Evolutionary conservation across 2,797 vertebrate species (phyloP).

Genomic region (Urophycis tenuis): DNA sequence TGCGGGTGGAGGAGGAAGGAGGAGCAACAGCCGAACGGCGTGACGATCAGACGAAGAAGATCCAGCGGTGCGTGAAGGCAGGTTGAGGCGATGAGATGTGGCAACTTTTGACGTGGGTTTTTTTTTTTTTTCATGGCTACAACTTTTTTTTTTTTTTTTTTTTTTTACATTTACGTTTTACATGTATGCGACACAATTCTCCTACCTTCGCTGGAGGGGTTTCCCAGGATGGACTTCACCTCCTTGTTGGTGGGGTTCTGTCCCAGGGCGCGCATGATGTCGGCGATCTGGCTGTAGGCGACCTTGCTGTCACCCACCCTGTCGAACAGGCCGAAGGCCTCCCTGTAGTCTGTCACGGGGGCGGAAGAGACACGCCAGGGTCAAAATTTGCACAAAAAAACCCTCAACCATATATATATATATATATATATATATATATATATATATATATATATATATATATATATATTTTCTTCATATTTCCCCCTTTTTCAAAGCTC

Average conservation of each 20-base stretch:
- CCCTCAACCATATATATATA: too few species aligned
- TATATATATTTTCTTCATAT: too few species aligned
- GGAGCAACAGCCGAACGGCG: too few species aligned
- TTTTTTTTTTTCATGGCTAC: too few species aligned
- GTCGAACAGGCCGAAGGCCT: slow-evolving; percentile 97
- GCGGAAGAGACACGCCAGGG: slow-evolving; percentile 13
- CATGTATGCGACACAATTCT: too few species aligned
- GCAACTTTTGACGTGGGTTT: too few species aligned
- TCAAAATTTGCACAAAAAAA: background rate
- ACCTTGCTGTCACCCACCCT: slow-evolving; percentile 95
- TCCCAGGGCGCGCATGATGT: slow-evolving; percentile 93
- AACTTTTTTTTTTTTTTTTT: background rate
- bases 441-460: too few species aligned
- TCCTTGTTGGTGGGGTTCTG: slow-evolving; percentile 99
- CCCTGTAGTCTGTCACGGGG: slow-evolving; percentile 84
- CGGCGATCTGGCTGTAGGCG: slow-evolving; percentile 86
- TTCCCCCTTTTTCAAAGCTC: too few species aligned
- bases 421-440: too few species aligned
- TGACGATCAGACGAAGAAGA: background rate
- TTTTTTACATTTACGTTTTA: too few species aligned
- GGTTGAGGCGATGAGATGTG: too few species aligned
- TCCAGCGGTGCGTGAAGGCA: background rate
- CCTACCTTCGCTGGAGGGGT: slow-evolving; percentile 83
- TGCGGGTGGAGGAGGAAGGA: slow-evolving; percentile 55
- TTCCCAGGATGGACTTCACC: slow-evolving; percentile 81